phyloP scores from a whole-genome alignment of 2,113 vertebrate genomes.

The Dasyurus viverrinus region DNA sequence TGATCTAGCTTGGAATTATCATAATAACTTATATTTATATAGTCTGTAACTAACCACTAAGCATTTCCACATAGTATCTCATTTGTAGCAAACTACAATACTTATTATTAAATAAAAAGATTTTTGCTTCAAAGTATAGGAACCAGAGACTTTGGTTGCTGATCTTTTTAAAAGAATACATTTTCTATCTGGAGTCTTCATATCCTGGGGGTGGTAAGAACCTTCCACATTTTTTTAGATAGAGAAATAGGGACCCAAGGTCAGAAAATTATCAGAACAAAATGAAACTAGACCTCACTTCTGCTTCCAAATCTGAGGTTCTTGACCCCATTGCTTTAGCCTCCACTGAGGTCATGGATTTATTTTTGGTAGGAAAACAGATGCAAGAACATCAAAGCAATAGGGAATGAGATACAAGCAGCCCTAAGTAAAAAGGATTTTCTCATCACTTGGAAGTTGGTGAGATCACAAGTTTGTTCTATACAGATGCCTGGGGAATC shows the following conservation, averaged over 20 bases:
- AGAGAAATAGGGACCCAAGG: not conserved
- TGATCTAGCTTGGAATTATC: not conserved
- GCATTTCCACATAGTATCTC: not conserved
- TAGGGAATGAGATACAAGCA: not conserved
- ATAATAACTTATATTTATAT: not conserved
- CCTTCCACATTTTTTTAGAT: conserved; percentile 30
- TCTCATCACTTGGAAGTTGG: not conserved
- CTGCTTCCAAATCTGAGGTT: not conserved
- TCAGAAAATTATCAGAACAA: not conserved
- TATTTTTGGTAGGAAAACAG: not conserved
- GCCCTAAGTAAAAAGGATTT: not conserved
- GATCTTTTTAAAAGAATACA: not conserved
- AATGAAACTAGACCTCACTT: not conserved
- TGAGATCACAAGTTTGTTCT: not conserved
- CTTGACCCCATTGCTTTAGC: not conserved
- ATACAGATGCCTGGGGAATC: not conserved
- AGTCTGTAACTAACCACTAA: not conserved
- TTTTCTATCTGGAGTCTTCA: not conserved
- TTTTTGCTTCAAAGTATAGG: conserved; percentile 19
- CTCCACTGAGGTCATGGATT: not conserved
- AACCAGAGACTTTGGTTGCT: conserved; percentile 3
- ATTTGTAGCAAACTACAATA: not conserved
- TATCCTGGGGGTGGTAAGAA: conserved; percentile 18
- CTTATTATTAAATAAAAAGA: not conserved
- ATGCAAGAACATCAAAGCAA: not conserved